phyloP scores from a whole-genome alignment of 2,888 invertebrate genomes.

The Leucoma salicis region DNA sequence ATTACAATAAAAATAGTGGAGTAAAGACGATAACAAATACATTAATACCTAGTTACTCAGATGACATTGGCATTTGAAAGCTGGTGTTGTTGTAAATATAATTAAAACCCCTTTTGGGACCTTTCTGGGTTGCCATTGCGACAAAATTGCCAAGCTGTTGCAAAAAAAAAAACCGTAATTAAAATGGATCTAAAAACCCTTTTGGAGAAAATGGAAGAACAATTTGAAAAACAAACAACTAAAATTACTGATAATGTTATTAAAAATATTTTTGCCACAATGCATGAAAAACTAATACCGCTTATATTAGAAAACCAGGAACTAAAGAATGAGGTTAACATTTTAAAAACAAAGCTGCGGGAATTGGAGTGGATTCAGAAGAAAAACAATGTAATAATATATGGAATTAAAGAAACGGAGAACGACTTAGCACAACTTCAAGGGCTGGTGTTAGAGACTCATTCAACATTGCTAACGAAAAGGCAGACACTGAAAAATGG shows the following conservation, averaged over 20 bases:
- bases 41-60: too few species aligned
- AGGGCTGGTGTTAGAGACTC: background rate
- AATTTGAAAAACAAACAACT: background rate
- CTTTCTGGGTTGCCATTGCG: too few species aligned
- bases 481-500: background rate
- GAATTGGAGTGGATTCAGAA: background rate
- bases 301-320: background rate
- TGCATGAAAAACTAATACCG: background rate
- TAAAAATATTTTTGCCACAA: background rate
- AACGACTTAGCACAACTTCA: background rate
- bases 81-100: too few species aligned
- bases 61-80: too few species aligned
- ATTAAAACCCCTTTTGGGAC: too few species aligned
- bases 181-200: too few species aligned
- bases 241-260: background rate
- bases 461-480: background rate
- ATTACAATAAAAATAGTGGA: too few species aligned
- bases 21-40: too few species aligned
- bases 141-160: too few species aligned
- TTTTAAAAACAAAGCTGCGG: background rate
- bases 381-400: constrained; percentile 9
- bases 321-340: background rate
- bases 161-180: too few species aligned
- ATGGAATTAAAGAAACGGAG: constrained; percentile 6
- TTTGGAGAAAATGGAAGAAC: constrained; percentile 20